Base-by-base conservation (phyloP, 2,113 vertebrate species). In the Otocyon megalotis region DNA sequence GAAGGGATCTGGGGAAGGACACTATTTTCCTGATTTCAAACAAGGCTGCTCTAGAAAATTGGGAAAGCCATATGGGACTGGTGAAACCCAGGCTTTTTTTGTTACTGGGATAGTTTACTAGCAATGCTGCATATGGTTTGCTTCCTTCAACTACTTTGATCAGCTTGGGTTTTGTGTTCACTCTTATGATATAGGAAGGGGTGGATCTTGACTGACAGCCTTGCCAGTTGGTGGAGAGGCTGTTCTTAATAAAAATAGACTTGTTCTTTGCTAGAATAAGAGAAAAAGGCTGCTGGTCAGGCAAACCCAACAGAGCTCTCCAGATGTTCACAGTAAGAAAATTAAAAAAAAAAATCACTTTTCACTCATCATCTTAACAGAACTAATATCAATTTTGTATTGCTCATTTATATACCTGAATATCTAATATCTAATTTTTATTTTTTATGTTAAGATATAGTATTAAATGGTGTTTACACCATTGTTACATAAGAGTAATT, bases 321-420 rank as follows among this genome's bases (percentile, higher is more conserved):
- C 43, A 82, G 26, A 87, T 90, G 32, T 62, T 84, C 84, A 85
- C 16, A 88, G 4, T 62, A 77, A 94, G 96, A 92, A 85, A 81
- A 72, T 35, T 0, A 0, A 20, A 50, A 8, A n/a, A 28, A 69
- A 74, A 76, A 94, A 35, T 90, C 48, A 86, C 5, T 19, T 88
- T 50, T 43, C 16, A 86, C 30, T 16, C 35, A 63, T 83, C 9
- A 65, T 80, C 56, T 62, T 85, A 65, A 88, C 14, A 8, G 50
- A 83, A 9, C 26, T 67, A 28, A 48, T 26, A 48, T 65, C 15
- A 90, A 26, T 77, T 94, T 83, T 85, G 14, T 88, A 1, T 63
- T 84, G 17, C 76, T 93, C 19, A 63, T 76, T 94, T 94, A 58
- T 69, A 67, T 65, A 50, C 50, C 63, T 95, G 24, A 35, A 87